phyloP scores from a whole-genome alignment of 2,888 invertebrate genomes.

The Agonopterix arenella region DNA sequence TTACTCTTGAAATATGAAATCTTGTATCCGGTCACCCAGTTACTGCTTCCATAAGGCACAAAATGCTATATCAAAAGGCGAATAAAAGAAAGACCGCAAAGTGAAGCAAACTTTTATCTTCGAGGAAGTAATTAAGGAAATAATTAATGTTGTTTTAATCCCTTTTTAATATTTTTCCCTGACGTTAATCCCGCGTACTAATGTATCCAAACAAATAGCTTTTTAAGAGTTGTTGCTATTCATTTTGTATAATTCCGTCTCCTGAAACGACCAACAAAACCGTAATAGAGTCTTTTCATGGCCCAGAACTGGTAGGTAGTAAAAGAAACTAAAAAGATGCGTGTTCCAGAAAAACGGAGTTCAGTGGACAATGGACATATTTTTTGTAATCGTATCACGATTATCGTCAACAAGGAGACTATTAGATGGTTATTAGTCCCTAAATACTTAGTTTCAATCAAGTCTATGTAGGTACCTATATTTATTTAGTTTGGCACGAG shows the following conservation, averaged over 20 bases:
- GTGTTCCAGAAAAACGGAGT: too few species aligned
- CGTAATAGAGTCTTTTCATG: conserved; percentile 1
- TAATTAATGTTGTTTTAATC: conserved; percentile 23
- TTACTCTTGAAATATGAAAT: too few species aligned
- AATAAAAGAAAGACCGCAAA: neutral
- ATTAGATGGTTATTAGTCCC: too few species aligned
- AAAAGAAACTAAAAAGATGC: neutral
- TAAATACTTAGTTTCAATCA: too few species aligned
- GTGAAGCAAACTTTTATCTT: conserved; percentile 16
- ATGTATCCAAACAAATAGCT: conserved; percentile 6
- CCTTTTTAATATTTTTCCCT: conserved; percentile 18
- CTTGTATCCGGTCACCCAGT: too few species aligned
- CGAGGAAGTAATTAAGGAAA: conserved; percentile 21
- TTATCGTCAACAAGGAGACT: too few species aligned
- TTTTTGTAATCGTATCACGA: too few species aligned
- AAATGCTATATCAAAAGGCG: too few species aligned
- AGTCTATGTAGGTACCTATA: too few species aligned
- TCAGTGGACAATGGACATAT: too few species aligned
- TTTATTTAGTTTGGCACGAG: too few species aligned
- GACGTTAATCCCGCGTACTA: conserved; percentile 2
- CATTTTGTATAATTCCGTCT: conserved; percentile 2
- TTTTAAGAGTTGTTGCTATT: conserved; percentile 2
- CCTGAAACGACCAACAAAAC: conserved; percentile 1
- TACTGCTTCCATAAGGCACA: too few species aligned
- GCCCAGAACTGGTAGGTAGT: neutral